These are phyloP conservation scores for Caenorhabditis inopinata DNA, from an alignment of 1,140 invertebrate genomes.

Conservation along the genomic window DNA sequence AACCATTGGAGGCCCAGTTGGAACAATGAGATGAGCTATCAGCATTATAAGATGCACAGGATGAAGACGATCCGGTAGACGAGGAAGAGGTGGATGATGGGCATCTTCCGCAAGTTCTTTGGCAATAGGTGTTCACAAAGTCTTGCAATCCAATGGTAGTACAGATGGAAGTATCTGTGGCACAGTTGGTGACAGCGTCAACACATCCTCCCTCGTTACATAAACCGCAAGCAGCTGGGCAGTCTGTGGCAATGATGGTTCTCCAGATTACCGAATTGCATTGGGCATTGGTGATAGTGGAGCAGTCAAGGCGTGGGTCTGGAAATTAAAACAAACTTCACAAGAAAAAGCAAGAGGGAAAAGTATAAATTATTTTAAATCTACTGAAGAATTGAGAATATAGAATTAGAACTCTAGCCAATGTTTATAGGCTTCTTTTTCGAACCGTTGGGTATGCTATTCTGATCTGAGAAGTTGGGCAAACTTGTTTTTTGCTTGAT, in stretches of 20 bases:
- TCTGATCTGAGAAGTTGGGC: too few species aligned
- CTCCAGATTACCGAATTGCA: slow-evolving; percentile 29
- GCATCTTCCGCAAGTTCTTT: slow-evolving; percentile 28
- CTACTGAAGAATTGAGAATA: too few species aligned
- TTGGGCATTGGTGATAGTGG: slow-evolving; percentile 27
- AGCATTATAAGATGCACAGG: slow-evolving; percentile 19
- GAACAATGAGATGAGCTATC: slow-evolving; percentile 9
- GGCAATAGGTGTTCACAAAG: slow-evolving; percentile 19
- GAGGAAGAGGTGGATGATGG: background rate
- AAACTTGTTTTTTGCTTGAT: too few species aligned
- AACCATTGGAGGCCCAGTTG: slow-evolving; percentile 27
- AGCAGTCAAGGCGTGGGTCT: slow-evolving; percentile 23
- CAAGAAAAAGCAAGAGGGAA: too few species aligned
- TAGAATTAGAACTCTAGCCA: too few species aligned
- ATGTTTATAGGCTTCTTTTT: too few species aligned
- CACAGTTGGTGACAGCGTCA: slow-evolving; percentile 37
- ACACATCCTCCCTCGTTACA: slow-evolving; percentile 41
- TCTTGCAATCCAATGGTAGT: background rate
- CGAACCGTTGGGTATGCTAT: too few species aligned
- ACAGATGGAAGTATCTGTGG: slow-evolving; percentile 32
- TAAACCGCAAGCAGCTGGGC: slow-evolving; percentile 21
- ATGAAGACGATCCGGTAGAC: background rate
- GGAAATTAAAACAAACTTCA: background rate
- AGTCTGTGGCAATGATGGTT: slow-evolving; percentile 18
- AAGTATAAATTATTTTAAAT: too few species aligned